Conservation (phyloP, 2,113 vertebrate species). For the Otocyon megalotis region DNA sequence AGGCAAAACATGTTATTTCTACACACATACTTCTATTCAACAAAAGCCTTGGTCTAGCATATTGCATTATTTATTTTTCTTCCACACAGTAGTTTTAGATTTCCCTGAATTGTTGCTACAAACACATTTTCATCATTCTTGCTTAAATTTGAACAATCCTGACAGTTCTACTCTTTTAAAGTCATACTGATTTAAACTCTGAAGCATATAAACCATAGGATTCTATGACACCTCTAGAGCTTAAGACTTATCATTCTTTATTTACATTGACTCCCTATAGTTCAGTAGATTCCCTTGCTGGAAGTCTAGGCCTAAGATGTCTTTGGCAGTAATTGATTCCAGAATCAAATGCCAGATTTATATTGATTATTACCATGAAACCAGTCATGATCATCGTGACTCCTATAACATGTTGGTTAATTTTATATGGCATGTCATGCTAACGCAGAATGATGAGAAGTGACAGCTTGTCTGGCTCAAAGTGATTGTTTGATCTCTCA, state of each 20-base stretch:
- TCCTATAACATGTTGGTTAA: constrained; percentile 66
- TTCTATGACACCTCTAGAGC: constrained; percentile 58
- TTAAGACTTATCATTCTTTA: constrained; percentile 69
- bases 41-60: neutral
- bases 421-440: constrained; percentile 79
- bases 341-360: constrained; percentile 76
- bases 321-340: constrained; percentile 83
- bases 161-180: constrained; percentile 73
- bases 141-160: constrained; percentile 66
- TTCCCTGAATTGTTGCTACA: constrained; percentile 6
- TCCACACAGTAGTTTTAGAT: neutral
- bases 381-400: constrained; percentile 77
- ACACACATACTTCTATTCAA: neutral
- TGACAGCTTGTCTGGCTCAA: constrained; percentile 81
- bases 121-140: constrained; percentile 57
- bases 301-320: neutral
- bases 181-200: constrained; percentile 63
- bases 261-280: constrained; percentile 50
- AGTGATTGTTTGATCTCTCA: constrained; percentile 74
- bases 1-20: neutral
- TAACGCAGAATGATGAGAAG: constrained; percentile 79
- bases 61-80: neutral
- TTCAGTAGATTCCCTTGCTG: constrained; percentile 69
- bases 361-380: constrained; percentile 80
- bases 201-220: constrained; percentile 33